Base-by-base conservation (phyloP, 2,888 invertebrate species). In the Pocota personata region DNA sequence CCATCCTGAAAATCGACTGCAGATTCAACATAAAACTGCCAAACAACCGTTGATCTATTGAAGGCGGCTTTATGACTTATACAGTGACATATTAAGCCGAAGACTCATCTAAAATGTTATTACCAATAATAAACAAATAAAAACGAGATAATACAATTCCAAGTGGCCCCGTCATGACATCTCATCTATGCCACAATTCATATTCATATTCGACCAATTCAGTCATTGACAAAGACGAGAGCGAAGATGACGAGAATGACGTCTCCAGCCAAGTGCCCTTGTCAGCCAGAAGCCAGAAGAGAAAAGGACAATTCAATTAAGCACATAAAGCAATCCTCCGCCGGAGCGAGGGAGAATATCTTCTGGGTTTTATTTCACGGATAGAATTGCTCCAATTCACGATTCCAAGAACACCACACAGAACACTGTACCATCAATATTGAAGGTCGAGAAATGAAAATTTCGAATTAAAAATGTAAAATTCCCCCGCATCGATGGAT, bases 381-480 rank as follows among this genome's bases (percentile, higher is more conserved):
- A 48, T 32, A 43, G 8, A 37, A 24, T 50, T 37, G 52, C 16
- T 60, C 8, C 58, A 72, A 72, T 58, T 60, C 24, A 50, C 30
- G 52, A 66, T 66, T 57, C 6, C 32, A 10, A 21, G 16, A 57
- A n/a, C 14, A 21, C 21, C 46, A 6, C 27, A 30, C 19, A n/a
- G n/a, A 24, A 4, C 43, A 30, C 55, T 3, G 19, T 24, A 46
- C 14, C n/a, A 48, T 12, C 10, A 35, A 35, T 46, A 50, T 37
- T 32, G 60, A 50, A 72, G 50, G 60, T 40, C 43, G 37, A 48
- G 62, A 35, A 46, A 71, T 24, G 30, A 52, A 73, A 30, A 73
- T 62, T 27, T 73, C 40, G 62, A 62, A 73, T 73, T 73, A 62
- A 73, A 73, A 73, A 62, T 52, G 52, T 62, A 60, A 62, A 40